Evolutionary conservation across 2,797 vertebrate species (phyloP).

Genomic region (Xyrichtys novacula): DNA sequence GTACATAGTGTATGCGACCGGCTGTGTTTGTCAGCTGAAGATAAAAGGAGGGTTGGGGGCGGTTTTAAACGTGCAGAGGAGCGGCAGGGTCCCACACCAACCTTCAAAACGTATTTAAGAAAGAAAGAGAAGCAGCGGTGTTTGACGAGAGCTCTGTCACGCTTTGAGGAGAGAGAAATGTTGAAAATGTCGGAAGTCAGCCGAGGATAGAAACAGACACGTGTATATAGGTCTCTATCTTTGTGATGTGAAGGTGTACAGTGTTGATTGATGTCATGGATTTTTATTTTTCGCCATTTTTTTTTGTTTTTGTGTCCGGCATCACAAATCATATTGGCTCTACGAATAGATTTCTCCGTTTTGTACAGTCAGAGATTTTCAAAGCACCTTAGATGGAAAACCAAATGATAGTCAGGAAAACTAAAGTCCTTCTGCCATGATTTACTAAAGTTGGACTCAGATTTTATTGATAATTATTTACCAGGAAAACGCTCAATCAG

Average conservation of each 20-base stretch:
- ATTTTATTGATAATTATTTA: slow-evolving; percentile 18
- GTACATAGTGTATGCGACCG: slow-evolving; percentile 25
- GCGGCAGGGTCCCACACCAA: slow-evolving; percentile 11
- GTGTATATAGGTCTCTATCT: slow-evolving; percentile 43
- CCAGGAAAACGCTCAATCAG: slow-evolving; percentile 24
- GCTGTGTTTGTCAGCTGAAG: slow-evolving; percentile 10
- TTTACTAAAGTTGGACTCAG: slow-evolving; percentile 12
- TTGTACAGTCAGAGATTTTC: slow-evolving; percentile 56
- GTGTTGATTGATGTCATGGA: slow-evolving; percentile 34
- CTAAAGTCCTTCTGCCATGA: slow-evolving; percentile 13
- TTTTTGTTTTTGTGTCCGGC: slow-evolving; percentile 3
- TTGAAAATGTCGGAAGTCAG: slow-evolving; percentile 6
- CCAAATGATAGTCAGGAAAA: slow-evolving; percentile 62
- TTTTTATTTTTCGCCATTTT: slow-evolving; percentile 27
- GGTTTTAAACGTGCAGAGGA: slow-evolving; percentile 17
- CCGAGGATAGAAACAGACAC: not conserved
- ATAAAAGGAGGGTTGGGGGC: not conserved
- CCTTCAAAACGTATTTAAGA: slow-evolving; percentile 32
- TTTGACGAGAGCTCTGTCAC: not conserved
- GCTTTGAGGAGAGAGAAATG: not conserved
- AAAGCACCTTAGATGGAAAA: slow-evolving; percentile 78
- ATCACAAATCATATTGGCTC: slow-evolving; percentile 22
- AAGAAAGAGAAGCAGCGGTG: not conserved
- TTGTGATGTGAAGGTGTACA: slow-evolving; percentile 64
- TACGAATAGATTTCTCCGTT: not conserved